Base-by-base conservation (phyloP, 2,888 invertebrate species). In the Parthenolecanium corni region DNA sequence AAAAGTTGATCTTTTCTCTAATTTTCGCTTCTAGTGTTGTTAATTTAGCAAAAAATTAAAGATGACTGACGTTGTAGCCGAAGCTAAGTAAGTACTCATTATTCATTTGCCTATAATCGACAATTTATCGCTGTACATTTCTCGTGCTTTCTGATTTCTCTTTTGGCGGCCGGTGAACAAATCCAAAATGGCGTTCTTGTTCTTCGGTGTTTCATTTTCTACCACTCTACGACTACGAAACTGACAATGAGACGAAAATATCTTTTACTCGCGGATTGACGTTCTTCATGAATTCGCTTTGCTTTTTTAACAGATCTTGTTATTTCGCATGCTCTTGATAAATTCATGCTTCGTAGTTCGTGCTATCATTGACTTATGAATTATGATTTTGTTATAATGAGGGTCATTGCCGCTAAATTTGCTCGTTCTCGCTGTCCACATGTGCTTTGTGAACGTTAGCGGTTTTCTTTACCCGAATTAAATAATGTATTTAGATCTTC, bases 81-180 rank as follows among this genome's bases (percentile, higher is more conserved):
- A 61, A 61, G 61, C 51, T 24, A 61, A 51, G 61, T 61, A 24
- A 61, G 61, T 61, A 40, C 11, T 23, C 3, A 12, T 40, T 38
- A 21, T 51, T 51, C 20, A 18, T 16, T 2, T 31, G 31, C 9
- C 9, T 31, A n/a, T 31, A 31, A 31, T 31, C 9, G 31, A 9
- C 4, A 9, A 3, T 20, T 61, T 31, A 38, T 61, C 25, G 16
- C 21, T 6, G 38, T 25, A 38, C 23, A 36, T 20, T 38, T 11
- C 2, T 36, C 31, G n/a, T 21, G 36, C 21, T 6, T 36, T 18
- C 20, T n/a, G 40, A 49, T 61, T 25, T 18, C 40, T 49, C 6
- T 61, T 61, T 61, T 61, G 61, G 61, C 61, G 61, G 61, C 61
- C 61, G 61, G 38, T 51, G 51, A 61, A 49, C 49, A 61, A 61